Evolutionary conservation across 2,888 invertebrate species (phyloP).

Genomic region (Drosophila suboccidentalis): DNA sequence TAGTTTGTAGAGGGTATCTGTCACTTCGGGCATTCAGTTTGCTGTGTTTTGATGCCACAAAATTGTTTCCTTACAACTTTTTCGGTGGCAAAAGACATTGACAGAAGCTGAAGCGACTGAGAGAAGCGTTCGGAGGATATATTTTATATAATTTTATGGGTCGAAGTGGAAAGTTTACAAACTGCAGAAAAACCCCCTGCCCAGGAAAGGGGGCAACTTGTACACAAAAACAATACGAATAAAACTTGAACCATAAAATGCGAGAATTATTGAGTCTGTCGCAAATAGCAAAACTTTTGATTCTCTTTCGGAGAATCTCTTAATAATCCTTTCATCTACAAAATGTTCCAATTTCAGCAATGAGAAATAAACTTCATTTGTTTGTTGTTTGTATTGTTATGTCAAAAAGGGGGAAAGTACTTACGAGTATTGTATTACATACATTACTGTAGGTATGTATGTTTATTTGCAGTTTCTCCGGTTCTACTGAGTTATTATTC

Average conservation of each 20-base stretch:
- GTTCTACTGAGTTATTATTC: background rate
- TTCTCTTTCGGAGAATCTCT: slow-evolving; percentile 48
- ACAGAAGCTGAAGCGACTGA: slow-evolving; percentile 26
- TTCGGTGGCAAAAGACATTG: slow-evolving; percentile 26
- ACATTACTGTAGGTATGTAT: background rate
- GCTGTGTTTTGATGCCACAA: slow-evolving; percentile 18
- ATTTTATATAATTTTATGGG: slow-evolving; percentile 65
- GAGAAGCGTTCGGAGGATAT: slow-evolving; percentile 26
- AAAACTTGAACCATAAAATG: slow-evolving; percentile 63
- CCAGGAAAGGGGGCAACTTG: background rate
- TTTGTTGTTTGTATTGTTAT: slow-evolving; percentile 14
- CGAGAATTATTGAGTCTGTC: slow-evolving; percentile 59
- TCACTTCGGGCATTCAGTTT: background rate
- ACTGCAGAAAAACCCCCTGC: slow-evolving; percentile 21
- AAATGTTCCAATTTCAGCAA: slow-evolving; percentile 44
- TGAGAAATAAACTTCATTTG: slow-evolving; percentile 41
- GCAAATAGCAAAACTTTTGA: slow-evolving; percentile 63
- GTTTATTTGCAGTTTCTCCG: slow-evolving; percentile 2
- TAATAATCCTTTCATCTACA: slow-evolving; percentile 62
- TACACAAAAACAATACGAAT: slow-evolving; percentile 52
- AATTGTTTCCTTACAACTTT: slow-evolving; percentile 54
- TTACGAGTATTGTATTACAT: background rate
- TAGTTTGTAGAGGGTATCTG: slow-evolving; percentile 1
- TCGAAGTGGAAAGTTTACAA: slow-evolving; percentile 56
- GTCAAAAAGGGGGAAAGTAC: slow-evolving; percentile 4